Conservation (phyloP, 2,797 vertebrate genomes). For the Gallirallus australis region DNA sequence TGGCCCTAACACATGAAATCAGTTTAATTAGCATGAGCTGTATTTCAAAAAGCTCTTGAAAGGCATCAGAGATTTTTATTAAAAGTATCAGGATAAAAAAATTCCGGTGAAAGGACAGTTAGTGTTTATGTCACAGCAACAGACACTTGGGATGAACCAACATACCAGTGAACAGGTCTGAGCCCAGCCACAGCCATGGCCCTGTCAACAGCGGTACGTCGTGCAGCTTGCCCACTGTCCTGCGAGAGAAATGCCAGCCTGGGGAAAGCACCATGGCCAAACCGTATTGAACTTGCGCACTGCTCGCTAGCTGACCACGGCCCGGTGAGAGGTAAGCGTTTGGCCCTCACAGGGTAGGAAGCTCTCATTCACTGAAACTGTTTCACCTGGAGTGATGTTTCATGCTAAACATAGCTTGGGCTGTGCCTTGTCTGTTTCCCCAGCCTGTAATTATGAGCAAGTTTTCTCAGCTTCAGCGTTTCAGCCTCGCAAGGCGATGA, state of each 20-base stretch:
- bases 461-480: background rate
- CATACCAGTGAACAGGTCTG: background rate
- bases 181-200: background rate
- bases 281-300: rapidly evolving
- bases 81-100: background rate
- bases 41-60: background rate
- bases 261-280: background rate
- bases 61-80: background rate
- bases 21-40: background rate
- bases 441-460: background rate
- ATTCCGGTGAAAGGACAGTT: background rate
- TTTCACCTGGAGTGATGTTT: background rate
- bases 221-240: background rate
- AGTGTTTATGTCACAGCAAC: background rate
- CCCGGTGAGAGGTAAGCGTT: background rate
- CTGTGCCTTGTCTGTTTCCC: background rate
- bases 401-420: background rate
- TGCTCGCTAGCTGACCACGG: rapidly evolving
- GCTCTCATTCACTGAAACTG: background rate
- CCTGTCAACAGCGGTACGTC: background rate
- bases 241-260: rapidly evolving
- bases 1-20: background rate
- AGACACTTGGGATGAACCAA: background rate
- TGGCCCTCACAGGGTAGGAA: background rate
- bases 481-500: background rate